phyloP scores from a whole-genome alignment of 2,113 vertebrate genomes.

The Oostethus manadensis region DNA sequence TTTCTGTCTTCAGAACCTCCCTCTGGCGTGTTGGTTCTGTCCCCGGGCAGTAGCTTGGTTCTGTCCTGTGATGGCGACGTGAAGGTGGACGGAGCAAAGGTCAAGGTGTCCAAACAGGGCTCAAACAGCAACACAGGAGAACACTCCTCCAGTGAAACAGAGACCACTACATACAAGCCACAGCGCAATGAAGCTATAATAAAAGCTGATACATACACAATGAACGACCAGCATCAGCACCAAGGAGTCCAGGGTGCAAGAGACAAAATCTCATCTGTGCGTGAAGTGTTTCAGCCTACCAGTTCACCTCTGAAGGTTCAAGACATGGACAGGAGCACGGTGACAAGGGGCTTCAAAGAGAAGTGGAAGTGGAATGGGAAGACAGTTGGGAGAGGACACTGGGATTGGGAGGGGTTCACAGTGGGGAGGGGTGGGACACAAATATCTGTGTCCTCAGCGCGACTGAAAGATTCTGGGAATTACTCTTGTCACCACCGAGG shows the following conservation, averaged over 20 bases:
- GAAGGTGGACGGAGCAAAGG: slow-evolving; percentile 53
- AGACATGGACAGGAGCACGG: slow-evolving; percentile 9
- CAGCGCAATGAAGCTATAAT: not conserved
- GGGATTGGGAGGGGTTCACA: slow-evolving; percentile 5
- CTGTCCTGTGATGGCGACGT: slow-evolving; percentile 62
- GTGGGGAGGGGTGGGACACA: slow-evolving; percentile 4
- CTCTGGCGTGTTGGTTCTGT: slow-evolving; percentile 56
- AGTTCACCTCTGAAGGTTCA: not conserved
- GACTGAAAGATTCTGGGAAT: slow-evolving; percentile 50
- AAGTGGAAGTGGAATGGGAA: slow-evolving; percentile 54
- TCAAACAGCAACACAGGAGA: not conserved
- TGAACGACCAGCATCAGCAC: not conserved
- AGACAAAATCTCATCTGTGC: not conserved
- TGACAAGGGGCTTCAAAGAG: slow-evolving; percentile 26
- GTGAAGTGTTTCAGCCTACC: slow-evolving; percentile 4
- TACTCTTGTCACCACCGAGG: slow-evolving; percentile 63
- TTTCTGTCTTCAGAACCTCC: slow-evolving; percentile 49
- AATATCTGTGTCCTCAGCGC: slow-evolving; percentile 48
- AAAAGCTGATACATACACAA: not conserved
- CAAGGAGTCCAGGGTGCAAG: not conserved
- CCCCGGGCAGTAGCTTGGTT: slow-evolving; percentile 46
- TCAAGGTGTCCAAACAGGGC: slow-evolving; percentile 9
- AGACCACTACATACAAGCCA: not conserved
- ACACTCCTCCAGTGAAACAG: not conserved
- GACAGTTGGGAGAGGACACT: slow-evolving; percentile 15